Base-by-base conservation (phyloP, 2,113 vertebrate species). In the Zosterops lateralis region DNA sequence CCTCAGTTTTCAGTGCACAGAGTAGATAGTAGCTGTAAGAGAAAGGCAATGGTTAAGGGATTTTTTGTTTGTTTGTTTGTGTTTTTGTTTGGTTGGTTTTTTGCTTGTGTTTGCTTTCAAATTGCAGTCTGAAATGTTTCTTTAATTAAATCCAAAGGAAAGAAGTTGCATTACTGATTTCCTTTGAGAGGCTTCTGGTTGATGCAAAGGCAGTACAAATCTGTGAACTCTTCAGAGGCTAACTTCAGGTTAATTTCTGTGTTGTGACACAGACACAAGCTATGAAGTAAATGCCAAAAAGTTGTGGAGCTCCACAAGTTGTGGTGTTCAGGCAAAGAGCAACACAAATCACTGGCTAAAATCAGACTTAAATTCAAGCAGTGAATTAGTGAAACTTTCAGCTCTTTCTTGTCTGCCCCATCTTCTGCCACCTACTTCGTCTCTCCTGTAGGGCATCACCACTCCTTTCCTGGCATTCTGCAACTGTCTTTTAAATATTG, bases 101-200 rank as follows among this genome's bases (percentile, higher is more conserved):
- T 54, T 32, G 25, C 47, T 74, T 73, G 28, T 57, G 21, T 74
- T 90, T 84, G 17, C 76, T 93, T 94, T 93, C 65, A 88, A 71
- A 94, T 64, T 83, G 48, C 24, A 84, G 45, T 32, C 79, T 84
- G 51, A 90, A 94, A 90, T 84, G 40, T 88, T 93, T 85, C 56
- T 92, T 94, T 93, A 89, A 90, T 94, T 85, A 95, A 95, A 96
- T 95, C 45, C 45, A 78, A 86, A 86, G 68, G 68, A 92, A 84
- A 90, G 48, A 74, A 77, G 25, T 90, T 84, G 48, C 71, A 81
- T 92, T 93, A 67, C 9, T 88, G 85, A 95, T 94, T 85, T 88
- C 48, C 65, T 74, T 45, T 45, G 70, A 86, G 82, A 78, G 10
- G 24, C 20, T 95, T 71, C 54, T 65, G 25, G 6, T 36, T 53